Evolutionary conservation across 2,797 vertebrate species (phyloP).

Genomic region (Thamnophis elegans): DNA sequence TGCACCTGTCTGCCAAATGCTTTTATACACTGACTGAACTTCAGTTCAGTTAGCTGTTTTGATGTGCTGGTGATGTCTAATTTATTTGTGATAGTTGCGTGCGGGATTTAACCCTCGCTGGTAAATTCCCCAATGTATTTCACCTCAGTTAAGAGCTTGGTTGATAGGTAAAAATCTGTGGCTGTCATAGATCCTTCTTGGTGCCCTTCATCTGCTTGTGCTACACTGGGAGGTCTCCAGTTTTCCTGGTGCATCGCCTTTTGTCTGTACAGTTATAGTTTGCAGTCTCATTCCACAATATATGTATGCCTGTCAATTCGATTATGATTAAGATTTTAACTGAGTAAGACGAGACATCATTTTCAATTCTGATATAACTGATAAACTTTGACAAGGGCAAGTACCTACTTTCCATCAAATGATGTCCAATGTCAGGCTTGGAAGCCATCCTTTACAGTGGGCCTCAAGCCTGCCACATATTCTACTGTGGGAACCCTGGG

Average conservation of each 20-base stretch:
- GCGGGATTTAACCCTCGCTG: neutral
- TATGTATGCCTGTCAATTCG: neutral
- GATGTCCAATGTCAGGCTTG: neutral
- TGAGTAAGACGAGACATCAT: neutral
- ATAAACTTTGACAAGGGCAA: neutral
- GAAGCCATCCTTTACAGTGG: too few species aligned
- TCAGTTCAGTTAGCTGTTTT: neutral
- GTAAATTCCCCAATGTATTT: neutral
- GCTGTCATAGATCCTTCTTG: neutral
- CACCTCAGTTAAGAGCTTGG: neutral
- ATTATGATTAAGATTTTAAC: neutral
- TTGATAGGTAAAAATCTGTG: neutral
- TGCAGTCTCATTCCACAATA: neutral
- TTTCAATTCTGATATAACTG: neutral
- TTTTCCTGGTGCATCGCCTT: too few species aligned
- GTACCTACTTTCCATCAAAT: neutral
- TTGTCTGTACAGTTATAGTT: neutral
- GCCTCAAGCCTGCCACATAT: too few species aligned
- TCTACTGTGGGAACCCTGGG: too few species aligned
- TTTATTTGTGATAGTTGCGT: slow-evolving; percentile 15
- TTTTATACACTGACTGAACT: neutral
- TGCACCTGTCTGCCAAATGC: neutral
- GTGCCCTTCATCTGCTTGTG: neutral
- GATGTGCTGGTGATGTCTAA: accelerated
- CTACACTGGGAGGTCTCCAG: neutral